Base-by-base conservation (phyloP, 35 echinoderm and acorn worm species). In the Apostichopus japonicus region DNA sequence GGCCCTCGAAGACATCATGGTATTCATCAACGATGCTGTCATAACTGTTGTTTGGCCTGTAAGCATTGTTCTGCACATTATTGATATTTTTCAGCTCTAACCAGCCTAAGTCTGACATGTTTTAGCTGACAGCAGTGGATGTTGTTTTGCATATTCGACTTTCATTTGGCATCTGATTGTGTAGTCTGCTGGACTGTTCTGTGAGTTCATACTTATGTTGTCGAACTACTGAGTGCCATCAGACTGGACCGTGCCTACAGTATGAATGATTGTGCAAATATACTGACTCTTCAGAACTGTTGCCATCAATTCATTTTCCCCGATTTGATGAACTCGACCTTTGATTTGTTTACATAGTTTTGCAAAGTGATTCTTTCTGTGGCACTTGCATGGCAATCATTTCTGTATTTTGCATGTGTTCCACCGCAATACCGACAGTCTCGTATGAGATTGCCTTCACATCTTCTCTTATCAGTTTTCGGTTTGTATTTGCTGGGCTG, bases 1-100 rank as follows among this genome's bases (percentile, higher is more conserved):
- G 58, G 1, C 93, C 93, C 25, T 94, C 44, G 44, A 91, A 94
- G 13, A 91, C 78, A 77, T 94, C 93, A 25, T 91, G 73, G 58
- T 94, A 94, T 91, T 91, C 93, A 56, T 4, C 77, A 4, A 91
- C n/a, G 5, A 94, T 91, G n/a, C 84, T 53, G 23, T 88, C 55
- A 63, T 63, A 88, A 21, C 10, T 53, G 22, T 58, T n/a, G 14
- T 61, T 23, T 88, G 86, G 13, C 55, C 51, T 65, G 86, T 88
- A 0, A 63, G 55, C 25, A 27, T 53, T 8, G 0, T 83, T 83
- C 8, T 83, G 24, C 17, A 83, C 86, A 10, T 21, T 88, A 67
- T 88, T 67, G 10, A 88, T 22, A 51, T 58, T 88, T 56, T 63
- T 13, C 55, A 24, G 17, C 55, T 63, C 15, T 16, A 58, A 63